Base-by-base conservation (phyloP, 2,888 invertebrate species). In the Eurytoma californica region DNA sequence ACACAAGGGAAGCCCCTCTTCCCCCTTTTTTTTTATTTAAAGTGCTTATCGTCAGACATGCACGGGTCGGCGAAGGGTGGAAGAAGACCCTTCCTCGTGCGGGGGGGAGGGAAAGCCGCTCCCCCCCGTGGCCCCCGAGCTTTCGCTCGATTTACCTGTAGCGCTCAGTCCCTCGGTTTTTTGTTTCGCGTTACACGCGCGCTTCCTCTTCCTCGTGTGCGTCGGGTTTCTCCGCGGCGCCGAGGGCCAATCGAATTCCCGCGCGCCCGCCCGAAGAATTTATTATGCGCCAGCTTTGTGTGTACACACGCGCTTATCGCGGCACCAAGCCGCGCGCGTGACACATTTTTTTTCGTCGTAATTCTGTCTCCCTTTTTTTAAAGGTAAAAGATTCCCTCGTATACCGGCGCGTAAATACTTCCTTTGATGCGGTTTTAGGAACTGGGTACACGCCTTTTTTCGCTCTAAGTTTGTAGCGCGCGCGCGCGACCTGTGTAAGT, bases 21-120 rank as follows among this genome's bases (percentile, higher is more conserved):
- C 57, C 60, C 49, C 18, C 65, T 63, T n/a, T 47, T 53, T 77
- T 77, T 78, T 53, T 79, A 73, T 74, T 77, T 70, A 66, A 77
- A 77, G 77, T 74, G 73, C 77, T 77, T 81, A 77, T 80, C 77
- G 70, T 66, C 77, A 77, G 77, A 77, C 77, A 77, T 77, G 80
- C 72, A 74, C 73, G 47, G 16, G 58, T 16, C 57, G 53, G 51
- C 61, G 30, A 39, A 39, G 68, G 63, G 57, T 3, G 39, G 39
- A 65, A 47, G 74, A 74, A 67, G 73, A 66, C 55, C 73, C 65
- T 66, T 73, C 57, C 24, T 28, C 24, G 24, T 7, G 18, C 28
- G 18, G 39, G 65, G 28, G 18, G 58, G 2, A 3, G 13, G 13
- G 3, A 39, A 47, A 7, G 16, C 16, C 47, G 47, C 7, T 67